Evolutionary conservation across 1,140 invertebrate genomes (phyloP), one percentile per base, ranked within the genome.

Genomic region (Dolichoris vasculosae): DNA sequence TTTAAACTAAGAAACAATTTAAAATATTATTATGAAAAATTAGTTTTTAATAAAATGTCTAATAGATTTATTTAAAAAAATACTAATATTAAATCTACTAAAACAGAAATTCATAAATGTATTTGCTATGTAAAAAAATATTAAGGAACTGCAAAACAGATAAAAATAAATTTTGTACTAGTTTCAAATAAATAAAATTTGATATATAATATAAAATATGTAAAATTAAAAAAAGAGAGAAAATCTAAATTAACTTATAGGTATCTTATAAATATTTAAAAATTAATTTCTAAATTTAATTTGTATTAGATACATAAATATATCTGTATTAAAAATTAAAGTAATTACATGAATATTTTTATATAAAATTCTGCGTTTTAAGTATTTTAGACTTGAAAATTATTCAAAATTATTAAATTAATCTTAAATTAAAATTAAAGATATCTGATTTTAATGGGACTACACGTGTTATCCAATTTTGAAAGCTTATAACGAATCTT

Each of bases 91-190:
- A 38, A 30, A 78, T 78, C 79, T 51, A 78, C 48, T 13, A n/a
- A 23, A 78, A 84, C 51, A 55, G 43, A 69, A 67, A 84, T 35
- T 63, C 55, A 64, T 46, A 43, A 35, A 35, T 15, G 26, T 3
- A 75, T 59, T 83, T 75, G 71, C 51, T 83, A 64, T 55, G 40
- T 23, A 26, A 4, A 23, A 73, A 82, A 51, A 67, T 55, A 30
- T 79, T 40, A 23, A 79, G 35, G 40, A 79, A 64, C 35, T 26
- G 38, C 43, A 26, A 73, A 73, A 13, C 35, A 73, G 35, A 43
- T 73, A 26, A 17, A 73, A 73, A 43, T 43, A 43, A n/a, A 43
- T 73, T 40, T 73, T 43, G 1, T n/a, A 43, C 7, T 11, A 15
- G 32, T 67, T 67, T 67, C n/a, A 43, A 73, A 13, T 26, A 26